A percentile compares a stretch with the other conserved stretches of the same genome.
Evolutionary conservation across 2,888 invertebrate genomes (phyloP).

Genomic region (Protodeltote pygarga): DNA sequence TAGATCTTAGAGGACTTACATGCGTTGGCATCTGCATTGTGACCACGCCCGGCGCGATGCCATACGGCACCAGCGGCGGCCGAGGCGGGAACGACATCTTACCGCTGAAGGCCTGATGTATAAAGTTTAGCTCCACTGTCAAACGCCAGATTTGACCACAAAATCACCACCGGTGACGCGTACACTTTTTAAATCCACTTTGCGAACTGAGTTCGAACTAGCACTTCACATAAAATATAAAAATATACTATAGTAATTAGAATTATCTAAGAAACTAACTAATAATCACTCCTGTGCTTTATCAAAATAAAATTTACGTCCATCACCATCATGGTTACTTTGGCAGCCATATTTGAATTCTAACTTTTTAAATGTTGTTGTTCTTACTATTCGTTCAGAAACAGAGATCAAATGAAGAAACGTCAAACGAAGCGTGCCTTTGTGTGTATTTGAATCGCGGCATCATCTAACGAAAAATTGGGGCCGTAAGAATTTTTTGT

Average conservation of each 20-base stretch:
- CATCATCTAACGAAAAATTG: too few species aligned
- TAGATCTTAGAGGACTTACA: slow-evolving; percentile 84
- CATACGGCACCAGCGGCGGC: slow-evolving; percentile 92
- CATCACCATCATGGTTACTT: slow-evolving; percentile 48
- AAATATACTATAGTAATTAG: slow-evolving; percentile 17
- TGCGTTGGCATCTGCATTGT: slow-evolving; percentile 92
- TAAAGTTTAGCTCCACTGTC: slow-evolving; percentile 23
- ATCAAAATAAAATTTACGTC: slow-evolving; percentile 27
- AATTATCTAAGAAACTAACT: slow-evolving; percentile 20
- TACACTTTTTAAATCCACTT: slow-evolving; percentile 40
- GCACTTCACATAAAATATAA: slow-evolving; percentile 18
- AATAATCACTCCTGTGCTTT: slow-evolving; percentile 27
- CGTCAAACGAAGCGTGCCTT: too few species aligned
- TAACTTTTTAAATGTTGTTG: slow-evolving; percentile 15
- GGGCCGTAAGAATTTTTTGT: too few species aligned
- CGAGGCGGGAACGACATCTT: slow-evolving; percentile 96
- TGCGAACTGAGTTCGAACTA: slow-evolving; percentile 7
- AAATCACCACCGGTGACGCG: slow-evolving; percentile 55
- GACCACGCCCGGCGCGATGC: slow-evolving; percentile 90
- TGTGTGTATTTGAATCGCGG: too few species aligned
- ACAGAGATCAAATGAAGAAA: not conserved
- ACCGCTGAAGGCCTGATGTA: slow-evolving; percentile 24
- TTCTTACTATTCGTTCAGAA: slow-evolving; percentile 29
- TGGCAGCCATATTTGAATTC: slow-evolving; percentile 45
- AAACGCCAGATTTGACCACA: slow-evolving; percentile 33